These are phyloP conservation scores for Strongylocentrotus purpuratus DNA, from an alignment of 35 echinoderm and acorn worm genomes.

Conservation along the genomic window DNA sequence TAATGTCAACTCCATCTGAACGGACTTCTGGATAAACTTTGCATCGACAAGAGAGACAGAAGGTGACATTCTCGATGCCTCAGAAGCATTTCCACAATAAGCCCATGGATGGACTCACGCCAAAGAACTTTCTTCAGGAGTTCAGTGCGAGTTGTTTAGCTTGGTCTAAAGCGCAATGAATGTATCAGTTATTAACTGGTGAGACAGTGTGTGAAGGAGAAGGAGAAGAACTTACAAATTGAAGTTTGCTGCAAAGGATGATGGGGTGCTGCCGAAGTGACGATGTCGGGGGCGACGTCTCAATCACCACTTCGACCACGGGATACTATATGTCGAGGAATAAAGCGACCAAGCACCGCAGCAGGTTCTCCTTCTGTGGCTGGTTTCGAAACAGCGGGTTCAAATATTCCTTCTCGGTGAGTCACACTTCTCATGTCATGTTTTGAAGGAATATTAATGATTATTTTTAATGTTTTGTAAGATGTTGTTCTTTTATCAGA, in stretches of 20 bases:
- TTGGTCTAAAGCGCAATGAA: neutral
- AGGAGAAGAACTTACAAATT: neutral
- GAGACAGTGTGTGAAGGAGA: neutral
- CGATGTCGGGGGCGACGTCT: neutral
- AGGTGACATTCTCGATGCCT: neutral
- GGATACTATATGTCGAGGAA: neutral
- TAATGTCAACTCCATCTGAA: neutral
- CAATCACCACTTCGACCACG: neutral
- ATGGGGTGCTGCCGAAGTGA: neutral
- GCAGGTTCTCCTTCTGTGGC: neutral
- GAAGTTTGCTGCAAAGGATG: neutral
- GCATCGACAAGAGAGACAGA: too few relatives aligned
- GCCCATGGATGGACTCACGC: neutral
- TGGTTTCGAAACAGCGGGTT: constrained; percentile 36
- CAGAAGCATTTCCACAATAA: neutral
- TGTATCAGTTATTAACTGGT: neutral
- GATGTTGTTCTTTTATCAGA: too few relatives aligned
- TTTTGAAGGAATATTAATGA: neutral
- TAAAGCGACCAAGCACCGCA: neutral
- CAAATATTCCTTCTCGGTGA: constrained; percentile 38
- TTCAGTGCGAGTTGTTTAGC: neutral
- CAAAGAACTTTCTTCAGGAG: neutral
- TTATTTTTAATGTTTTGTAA: too few relatives aligned
- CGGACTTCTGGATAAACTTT: neutral
- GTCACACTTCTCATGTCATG: neutral